Evolutionary conservation across 2,113 vertebrate genomes (phyloP).

Genomic region (Malurus alboscapulatus): DNA sequence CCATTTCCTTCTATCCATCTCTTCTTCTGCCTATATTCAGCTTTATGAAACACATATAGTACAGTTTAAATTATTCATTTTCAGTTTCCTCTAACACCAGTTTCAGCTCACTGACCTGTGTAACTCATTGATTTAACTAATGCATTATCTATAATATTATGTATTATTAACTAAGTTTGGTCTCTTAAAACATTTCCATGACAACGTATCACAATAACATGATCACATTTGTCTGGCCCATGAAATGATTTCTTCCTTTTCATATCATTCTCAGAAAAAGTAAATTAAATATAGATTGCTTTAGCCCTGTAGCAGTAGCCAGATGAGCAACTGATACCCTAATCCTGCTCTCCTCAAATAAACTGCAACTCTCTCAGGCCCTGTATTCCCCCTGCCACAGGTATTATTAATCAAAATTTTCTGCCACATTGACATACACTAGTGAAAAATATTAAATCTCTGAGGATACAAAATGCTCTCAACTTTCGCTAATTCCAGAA

Average conservation of each 20-base stretch:
- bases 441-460: not conserved
- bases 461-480: not conserved
- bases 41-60: constrained; percentile 42
- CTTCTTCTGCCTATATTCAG: constrained; percentile 57
- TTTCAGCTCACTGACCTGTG: constrained; percentile 66
- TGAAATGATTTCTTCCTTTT: constrained; percentile 21
- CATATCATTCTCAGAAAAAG: constrained; percentile 5
- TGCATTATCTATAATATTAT: constrained; percentile 55
- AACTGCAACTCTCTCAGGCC: not conserved
- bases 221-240: constrained; percentile 1
- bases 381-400: not conserved
- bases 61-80: constrained; percentile 66
- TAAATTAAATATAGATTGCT: not conserved
- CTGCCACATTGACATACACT: not conserved
- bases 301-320: not conserved
- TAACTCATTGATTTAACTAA: constrained; percentile 66
- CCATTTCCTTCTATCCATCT: constrained; percentile 23
- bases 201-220: constrained; percentile 64
- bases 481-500: not conserved
- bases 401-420: not conserved
- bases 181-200: constrained; percentile 60
- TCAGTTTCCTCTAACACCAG: constrained; percentile 48
- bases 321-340: not conserved
- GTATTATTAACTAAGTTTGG: constrained; percentile 70
- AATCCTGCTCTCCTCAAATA: not conserved